These are phyloP conservation scores for Scaptodrosophila latifasciaeformis DNA, from an alignment of 2,888 invertebrate species.

Conservation along the genomic window DNA sequence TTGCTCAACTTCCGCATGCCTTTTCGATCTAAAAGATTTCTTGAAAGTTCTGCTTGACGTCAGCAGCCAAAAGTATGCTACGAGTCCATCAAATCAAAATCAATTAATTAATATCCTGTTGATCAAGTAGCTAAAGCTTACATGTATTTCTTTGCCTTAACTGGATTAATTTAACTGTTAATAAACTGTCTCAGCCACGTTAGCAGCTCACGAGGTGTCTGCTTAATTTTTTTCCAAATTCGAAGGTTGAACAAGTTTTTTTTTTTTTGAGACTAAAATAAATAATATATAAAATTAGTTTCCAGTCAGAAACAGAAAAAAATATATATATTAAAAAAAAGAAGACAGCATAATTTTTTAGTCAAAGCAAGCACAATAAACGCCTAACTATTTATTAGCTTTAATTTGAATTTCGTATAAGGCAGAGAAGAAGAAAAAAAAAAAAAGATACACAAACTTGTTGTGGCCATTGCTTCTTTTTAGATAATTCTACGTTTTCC, in stretches of 20 bases:
- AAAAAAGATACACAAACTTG: too few species aligned
- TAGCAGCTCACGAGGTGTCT: too few species aligned
- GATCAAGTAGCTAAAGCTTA: background rate
- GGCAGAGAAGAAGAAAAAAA: slow-evolving; percentile 31
- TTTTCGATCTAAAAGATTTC: too few species aligned
- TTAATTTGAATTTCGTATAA: slow-evolving; percentile 65
- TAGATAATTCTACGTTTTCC: background rate
- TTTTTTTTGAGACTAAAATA: slow-evolving; percentile 34
- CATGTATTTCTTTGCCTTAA: background rate
- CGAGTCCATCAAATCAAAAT: too few species aligned
- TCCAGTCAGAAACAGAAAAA: slow-evolving; percentile 22
- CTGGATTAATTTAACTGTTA: background rate
- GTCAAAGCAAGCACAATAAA: slow-evolving; percentile 23
- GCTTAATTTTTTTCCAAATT: too few species aligned
- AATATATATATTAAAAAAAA: too few species aligned
- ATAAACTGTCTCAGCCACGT: too few species aligned
- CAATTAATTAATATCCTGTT: background rate
- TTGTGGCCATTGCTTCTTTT: slow-evolving; percentile 25
- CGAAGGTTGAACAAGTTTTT: slow-evolving; percentile 57
- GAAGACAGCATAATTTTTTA: too few species aligned
- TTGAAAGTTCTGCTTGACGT: too few species aligned
- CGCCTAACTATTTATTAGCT: slow-evolving; percentile 66
- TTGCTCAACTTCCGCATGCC: slow-evolving; percentile 26
- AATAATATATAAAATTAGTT: slow-evolving; percentile 30
- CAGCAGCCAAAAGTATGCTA: slow-evolving; percentile 17